These are phyloP conservation scores for Oryzias dopingdopingensis DNA, from an alignment of 2,797 vertebrate genomes.

Conservation along the genomic window DNA sequence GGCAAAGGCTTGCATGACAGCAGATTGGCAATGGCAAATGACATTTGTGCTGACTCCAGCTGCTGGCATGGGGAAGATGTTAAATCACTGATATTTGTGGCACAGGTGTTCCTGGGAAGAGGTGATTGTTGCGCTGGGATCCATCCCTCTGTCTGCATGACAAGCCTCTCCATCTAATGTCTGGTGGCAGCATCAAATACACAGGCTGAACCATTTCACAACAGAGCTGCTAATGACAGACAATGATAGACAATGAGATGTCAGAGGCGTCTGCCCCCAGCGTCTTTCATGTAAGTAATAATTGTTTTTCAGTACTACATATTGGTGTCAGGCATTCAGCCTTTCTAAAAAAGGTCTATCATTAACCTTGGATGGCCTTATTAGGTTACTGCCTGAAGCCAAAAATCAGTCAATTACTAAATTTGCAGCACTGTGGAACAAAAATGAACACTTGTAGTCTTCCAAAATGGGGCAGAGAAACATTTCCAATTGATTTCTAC, in stretches of 20 bases:
- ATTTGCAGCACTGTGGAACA: slow-evolving; percentile 69
- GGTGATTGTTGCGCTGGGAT: slow-evolving; percentile 43
- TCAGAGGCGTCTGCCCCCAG: slow-evolving; percentile 59
- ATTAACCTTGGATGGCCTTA: slow-evolving; percentile 83
- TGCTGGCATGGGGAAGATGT: slow-evolving; percentile 47
- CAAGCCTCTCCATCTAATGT: slow-evolving; percentile 24
- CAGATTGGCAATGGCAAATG: slow-evolving; percentile 67
- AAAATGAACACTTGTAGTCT: slow-evolving; percentile 68
- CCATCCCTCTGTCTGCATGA: slow-evolving; percentile 23
- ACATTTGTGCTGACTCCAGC: slow-evolving; percentile 79
- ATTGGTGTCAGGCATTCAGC: slow-evolving; percentile 76
- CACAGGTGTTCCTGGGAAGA: slow-evolving; percentile 63
- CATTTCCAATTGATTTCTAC: slow-evolving; percentile 59
- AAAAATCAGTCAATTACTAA: slow-evolving; percentile 80
- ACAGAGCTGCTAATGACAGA: slow-evolving; percentile 29
- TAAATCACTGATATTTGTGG: slow-evolving; percentile 80
- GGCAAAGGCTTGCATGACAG: slow-evolving; percentile 67
- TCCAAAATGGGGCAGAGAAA: slow-evolving; percentile 66
- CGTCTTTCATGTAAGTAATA: slow-evolving; percentile 63
- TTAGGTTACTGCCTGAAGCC: slow-evolving; percentile 82
- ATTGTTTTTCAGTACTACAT: slow-evolving; percentile 66
- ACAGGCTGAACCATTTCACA: slow-evolving; percentile 8
- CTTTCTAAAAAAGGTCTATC: slow-evolving; percentile 81
- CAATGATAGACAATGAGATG: slow-evolving; percentile 37
- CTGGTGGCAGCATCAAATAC: not conserved